Evolutionary conservation across 2,113 vertebrate species (phyloP).

Genomic region (Lepus timidus): DNA sequence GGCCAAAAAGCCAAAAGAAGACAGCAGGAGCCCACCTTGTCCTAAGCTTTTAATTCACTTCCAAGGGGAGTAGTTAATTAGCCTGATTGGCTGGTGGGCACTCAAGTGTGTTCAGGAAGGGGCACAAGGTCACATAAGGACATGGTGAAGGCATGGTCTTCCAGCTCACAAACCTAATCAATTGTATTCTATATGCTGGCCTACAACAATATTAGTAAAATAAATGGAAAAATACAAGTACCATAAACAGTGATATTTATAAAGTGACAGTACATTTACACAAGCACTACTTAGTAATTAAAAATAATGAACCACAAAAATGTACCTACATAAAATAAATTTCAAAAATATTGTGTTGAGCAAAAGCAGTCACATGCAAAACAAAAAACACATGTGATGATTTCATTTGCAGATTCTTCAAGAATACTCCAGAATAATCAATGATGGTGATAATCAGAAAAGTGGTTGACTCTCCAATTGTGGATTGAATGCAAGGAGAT

Average conservation of each 20-base stretch:
- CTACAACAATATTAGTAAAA: background rate
- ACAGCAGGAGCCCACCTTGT: too few relatives aligned
- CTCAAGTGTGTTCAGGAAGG: too few relatives aligned
- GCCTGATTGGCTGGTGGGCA: too few relatives aligned
- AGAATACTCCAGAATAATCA: background rate
- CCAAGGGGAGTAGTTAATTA: too few relatives aligned
- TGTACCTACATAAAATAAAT: background rate
- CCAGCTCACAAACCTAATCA: too few relatives aligned
- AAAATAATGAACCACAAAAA: background rate
- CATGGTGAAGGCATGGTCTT: too few relatives aligned
- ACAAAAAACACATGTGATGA: background rate
- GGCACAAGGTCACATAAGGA: too few relatives aligned
- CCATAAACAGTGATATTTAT: background rate
- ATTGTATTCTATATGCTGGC: too few relatives aligned
- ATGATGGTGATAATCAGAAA: background rate
- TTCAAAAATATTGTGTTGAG: background rate
- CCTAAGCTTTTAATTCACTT: too few relatives aligned
- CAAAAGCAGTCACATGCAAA: background rate
- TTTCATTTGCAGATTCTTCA: background rate
- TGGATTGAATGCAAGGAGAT: background rate
- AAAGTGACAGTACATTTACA: background rate
- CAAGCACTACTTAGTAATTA: background rate
- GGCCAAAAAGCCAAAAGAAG: too few relatives aligned
- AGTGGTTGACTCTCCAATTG: background rate
- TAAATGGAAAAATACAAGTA: background rate